These are phyloP conservation scores for Carettochelys insculpta DNA, from an alignment of 2,113 vertebrate species.

Conservation along the genomic window DNA sequence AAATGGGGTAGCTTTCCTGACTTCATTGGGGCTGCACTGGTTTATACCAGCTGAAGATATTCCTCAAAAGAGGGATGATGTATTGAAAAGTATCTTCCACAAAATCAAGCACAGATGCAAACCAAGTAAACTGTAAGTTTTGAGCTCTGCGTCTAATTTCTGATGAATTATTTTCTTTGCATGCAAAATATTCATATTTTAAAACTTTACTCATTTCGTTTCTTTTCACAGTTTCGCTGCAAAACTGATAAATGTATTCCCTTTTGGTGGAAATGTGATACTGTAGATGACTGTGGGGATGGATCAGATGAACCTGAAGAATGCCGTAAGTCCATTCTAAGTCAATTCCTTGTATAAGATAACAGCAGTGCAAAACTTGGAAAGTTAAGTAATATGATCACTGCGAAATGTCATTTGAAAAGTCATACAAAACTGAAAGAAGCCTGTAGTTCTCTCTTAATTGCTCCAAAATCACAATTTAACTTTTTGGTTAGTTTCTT, in stretches of 20 bases:
- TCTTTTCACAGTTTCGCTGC: slow-evolving; percentile 88
- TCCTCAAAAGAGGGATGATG: background rate
- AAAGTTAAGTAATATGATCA: background rate
- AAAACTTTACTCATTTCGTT: background rate
- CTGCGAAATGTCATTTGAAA: background rate
- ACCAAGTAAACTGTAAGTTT: background rate
- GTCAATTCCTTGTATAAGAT: background rate
- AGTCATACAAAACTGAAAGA: background rate
- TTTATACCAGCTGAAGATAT: background rate
- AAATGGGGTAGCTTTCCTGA: background rate
- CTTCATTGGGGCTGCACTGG: rapidly evolving
- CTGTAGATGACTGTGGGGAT: slow-evolving; percentile 96
- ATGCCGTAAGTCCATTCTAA: slow-evolving; percentile 86
- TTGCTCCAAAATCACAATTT: background rate
- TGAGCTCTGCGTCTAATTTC: background rate
- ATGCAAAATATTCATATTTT: rapidly evolving
- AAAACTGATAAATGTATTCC: slow-evolving; percentile 98
- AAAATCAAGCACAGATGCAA: background rate
- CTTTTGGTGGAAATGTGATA: slow-evolving; percentile 99
- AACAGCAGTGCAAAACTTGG: background rate
- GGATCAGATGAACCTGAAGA: slow-evolving; percentile 95
- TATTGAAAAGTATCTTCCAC: background rate
- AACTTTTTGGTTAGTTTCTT: background rate
- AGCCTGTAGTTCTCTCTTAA: rapidly evolving
- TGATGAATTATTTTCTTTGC: rapidly evolving